Conservation (phyloP, 2,888 invertebrate species). For the Pediacus dermestoides region DNA sequence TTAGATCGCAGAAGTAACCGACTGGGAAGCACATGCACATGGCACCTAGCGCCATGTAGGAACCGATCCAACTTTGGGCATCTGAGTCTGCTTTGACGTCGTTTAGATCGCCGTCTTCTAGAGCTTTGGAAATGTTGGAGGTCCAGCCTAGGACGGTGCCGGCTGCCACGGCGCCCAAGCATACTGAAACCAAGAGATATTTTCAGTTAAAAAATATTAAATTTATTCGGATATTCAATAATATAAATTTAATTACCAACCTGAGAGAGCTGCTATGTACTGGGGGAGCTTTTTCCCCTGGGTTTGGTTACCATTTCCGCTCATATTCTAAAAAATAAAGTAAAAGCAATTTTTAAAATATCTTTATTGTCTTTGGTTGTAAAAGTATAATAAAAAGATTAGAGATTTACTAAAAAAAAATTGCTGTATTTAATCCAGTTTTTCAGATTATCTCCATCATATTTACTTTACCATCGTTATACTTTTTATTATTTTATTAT, state of each 20-base stretch:
- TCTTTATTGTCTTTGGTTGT: too few relatives aligned
- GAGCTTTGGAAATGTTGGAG: constrained; percentile 60
- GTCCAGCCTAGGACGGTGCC: constrained; percentile 78
- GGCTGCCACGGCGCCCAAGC: constrained; percentile 72
- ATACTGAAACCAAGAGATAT: constrained; percentile 53
- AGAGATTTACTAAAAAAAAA: too few relatives aligned
- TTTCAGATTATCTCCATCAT: too few relatives aligned
- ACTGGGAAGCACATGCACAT: constrained; percentile 69
- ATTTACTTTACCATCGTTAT: too few relatives aligned
- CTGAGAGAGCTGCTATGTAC: constrained; percentile 62
- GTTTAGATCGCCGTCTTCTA: constrained; percentile 53
- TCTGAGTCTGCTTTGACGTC: constrained; percentile 51
- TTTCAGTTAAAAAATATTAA: neutral
- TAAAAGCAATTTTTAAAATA: too few relatives aligned
- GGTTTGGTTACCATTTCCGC: too few relatives aligned
- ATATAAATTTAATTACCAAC: constrained; percentile 38
- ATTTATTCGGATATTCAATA: neutral
- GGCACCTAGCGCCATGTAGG: constrained; percentile 68
- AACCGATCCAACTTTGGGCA: constrained; percentile 67
- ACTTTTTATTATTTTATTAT: too few relatives aligned
- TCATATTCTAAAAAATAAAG: too few relatives aligned
- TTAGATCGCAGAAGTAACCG: constrained; percentile 50
- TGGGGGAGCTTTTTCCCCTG: too few relatives aligned
- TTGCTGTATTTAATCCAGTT: too few relatives aligned
- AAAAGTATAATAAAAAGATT: too few relatives aligned